Conservation (phyloP, 92 coral and sea anemone species). For the Bergia sp. region DNA sequence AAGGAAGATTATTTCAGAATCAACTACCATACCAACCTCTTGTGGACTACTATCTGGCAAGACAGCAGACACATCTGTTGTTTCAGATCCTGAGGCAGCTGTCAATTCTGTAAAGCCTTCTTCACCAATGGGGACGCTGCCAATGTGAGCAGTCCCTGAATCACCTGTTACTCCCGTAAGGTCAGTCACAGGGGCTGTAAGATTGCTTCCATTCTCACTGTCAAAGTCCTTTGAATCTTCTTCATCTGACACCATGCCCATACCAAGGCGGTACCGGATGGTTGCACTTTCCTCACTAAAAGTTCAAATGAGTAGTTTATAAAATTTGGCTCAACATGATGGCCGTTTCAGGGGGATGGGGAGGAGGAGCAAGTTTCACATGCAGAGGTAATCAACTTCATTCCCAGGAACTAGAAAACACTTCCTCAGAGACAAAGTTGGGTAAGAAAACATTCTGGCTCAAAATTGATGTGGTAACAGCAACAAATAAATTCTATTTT, state of each 20-base stretch:
- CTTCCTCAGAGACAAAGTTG: too few relatives aligned
- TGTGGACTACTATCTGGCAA: constrained; percentile 9
- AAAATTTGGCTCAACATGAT: not conserved
- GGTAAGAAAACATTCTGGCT: too few relatives aligned
- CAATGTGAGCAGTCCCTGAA: constrained; percentile 45
- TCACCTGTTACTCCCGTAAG: constrained; percentile 59
- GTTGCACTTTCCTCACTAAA: constrained; percentile 96
- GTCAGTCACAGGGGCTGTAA: constrained; percentile 57
- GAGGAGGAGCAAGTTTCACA: too few relatives aligned
- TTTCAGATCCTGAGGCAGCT: constrained; percentile 50
- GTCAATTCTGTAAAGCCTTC: constrained; percentile 47
- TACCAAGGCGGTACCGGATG: constrained; percentile 87
- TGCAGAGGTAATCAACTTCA: too few relatives aligned
- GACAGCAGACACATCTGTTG: constrained; percentile 51
- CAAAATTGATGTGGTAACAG: too few relatives aligned
- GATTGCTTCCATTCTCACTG: constrained; percentile 70
- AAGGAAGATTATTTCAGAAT: not conserved
- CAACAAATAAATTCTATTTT: too few relatives aligned
- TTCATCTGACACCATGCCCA: constrained; percentile 87
- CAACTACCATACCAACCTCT: not conserved
- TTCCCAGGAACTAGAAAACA: too few relatives aligned
- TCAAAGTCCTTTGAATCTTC: constrained; percentile 85
- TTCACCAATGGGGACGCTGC: not conserved
- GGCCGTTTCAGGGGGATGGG: not conserved
- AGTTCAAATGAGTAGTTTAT: not conserved